These are phyloP conservation scores for Calidris pugnax DNA, from an alignment of 2,113 vertebrate species.

Conservation along the genomic window DNA sequence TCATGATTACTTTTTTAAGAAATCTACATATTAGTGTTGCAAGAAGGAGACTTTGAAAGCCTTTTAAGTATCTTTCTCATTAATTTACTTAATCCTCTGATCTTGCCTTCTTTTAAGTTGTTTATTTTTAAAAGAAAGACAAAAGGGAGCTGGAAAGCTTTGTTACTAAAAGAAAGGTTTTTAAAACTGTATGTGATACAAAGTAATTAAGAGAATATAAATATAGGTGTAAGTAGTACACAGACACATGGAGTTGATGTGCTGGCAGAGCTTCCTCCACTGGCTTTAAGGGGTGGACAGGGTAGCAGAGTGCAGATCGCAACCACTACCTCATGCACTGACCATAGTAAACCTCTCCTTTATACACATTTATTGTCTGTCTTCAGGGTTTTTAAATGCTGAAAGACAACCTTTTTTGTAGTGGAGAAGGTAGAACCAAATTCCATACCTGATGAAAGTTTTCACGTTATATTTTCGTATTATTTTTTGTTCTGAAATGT, in stretches of 20 bases:
- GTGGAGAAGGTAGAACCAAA: neutral
- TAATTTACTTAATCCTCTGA: slow-evolving; percentile 72
- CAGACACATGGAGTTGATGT: neutral
- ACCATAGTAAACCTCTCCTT: neutral
- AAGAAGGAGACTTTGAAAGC: slow-evolving; percentile 55
- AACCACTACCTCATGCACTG: neutral
- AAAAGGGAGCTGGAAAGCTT: slow-evolving; percentile 56
- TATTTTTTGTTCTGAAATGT: neutral
- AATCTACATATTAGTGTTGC: slow-evolving; percentile 42
- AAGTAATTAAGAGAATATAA: slow-evolving; percentile 59
- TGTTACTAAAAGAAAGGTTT: slow-evolving; percentile 58
- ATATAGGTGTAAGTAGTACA: neutral
- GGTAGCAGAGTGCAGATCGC: neutral
- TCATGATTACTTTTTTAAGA: slow-evolving; percentile 44
- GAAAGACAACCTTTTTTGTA: neutral
- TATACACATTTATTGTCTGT: neutral
- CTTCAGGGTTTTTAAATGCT: neutral
- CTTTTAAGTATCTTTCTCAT: slow-evolving; percentile 70
- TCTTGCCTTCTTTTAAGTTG: slow-evolving; percentile 67
- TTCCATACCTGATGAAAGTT: neutral
- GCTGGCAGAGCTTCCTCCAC: neutral
- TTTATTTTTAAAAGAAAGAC: slow-evolving; percentile 65
- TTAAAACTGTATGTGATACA: slow-evolving; percentile 37
- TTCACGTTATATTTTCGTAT: neutral
- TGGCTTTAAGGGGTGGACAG: neutral